Evolutionary conservation across 1,140 invertebrate species (phyloP).

Genomic region (Drosophila simulans): DNA sequence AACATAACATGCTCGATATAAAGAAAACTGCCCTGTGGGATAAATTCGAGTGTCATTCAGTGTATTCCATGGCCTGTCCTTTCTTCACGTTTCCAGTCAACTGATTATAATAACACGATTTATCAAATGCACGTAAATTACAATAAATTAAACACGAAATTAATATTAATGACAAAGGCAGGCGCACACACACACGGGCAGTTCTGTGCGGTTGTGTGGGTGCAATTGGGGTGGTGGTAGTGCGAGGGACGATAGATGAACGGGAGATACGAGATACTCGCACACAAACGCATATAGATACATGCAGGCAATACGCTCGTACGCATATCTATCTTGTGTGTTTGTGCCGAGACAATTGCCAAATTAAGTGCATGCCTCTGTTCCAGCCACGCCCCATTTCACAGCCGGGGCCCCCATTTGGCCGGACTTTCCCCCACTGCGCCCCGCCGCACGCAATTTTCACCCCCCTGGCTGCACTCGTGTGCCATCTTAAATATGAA

Average conservation of each 20-base stretch:
- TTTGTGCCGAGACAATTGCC: slow-evolving; percentile 68
- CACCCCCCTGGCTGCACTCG: neutral
- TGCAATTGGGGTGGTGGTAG: neutral
- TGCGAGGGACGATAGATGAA: slow-evolving; percentile 13
- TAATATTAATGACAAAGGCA: slow-evolving; percentile 77
- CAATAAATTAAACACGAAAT: slow-evolving; percentile 82
- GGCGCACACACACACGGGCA: slow-evolving; percentile 20
- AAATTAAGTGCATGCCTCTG: slow-evolving; percentile 75
- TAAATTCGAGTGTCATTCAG: neutral
- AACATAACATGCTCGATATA: no score
- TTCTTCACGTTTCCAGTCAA: slow-evolving; percentile 46
- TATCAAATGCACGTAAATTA: slow-evolving; percentile 83
- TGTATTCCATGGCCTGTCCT: slow-evolving; percentile 23
- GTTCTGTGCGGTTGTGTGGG: neutral
- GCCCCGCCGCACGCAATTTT: neutral
- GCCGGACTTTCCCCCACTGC: neutral
- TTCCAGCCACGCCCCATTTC: slow-evolving; percentile 18
- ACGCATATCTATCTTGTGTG: slow-evolving; percentile 8
- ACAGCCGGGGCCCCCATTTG: neutral
- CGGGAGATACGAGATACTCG: slow-evolving; percentile 7
- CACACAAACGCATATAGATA: slow-evolving; percentile 17
- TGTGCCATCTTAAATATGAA: slow-evolving; percentile 71
- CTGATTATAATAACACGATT: slow-evolving; percentile 80
- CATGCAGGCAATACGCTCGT: slow-evolving; percentile 14
- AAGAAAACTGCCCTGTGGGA: no score